Evolutionary conservation across 2,888 invertebrate genomes (phyloP), one percentile per base, ranked within the genome.

Genomic region (Trissolcus brochymenae): DNA sequence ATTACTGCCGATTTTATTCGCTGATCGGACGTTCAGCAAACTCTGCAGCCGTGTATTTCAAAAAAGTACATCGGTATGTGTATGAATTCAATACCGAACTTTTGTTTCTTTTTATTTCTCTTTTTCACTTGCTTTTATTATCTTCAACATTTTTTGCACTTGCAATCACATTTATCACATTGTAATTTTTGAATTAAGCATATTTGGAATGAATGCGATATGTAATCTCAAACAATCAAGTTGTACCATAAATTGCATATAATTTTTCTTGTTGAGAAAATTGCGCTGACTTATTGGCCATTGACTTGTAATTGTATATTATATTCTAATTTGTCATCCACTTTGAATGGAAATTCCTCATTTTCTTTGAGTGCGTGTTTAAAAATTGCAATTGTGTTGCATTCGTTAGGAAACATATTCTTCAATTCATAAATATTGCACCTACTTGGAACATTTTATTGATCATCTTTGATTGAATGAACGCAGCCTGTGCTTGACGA

Each of bases 1-100:
- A 74, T 79, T 80, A 79, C 77, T 77, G 76, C 77, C 57, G 80
- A 80, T 81, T 77, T 79, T 68, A 72, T 62, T 72, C 76, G 62
- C 71, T 59, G 67, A 70, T 74, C 76, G 54, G 56, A 19, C 67
- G 65, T 41, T 68, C 6, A 50, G 64, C 54, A n/a, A 61, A 64
- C 21, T 54, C 19, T 41, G 55, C 65, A 46, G 14, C 56, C 25
- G 43, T n/a, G 46, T 61, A 53, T 71, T 66, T 61, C 25, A 57
- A 59, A 54, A 51, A 59, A 70, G 65, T 50, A 59, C 25, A 64
- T 35, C 35, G 29, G 29, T 54, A 75, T 64, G 59, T 61, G 70
- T 65, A 64, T 70, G 75, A 76, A 76, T 76, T 76, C 70, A 70
- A 70, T 70, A 76, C 65, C 41, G 6, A 17, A 40, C 16, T 40